Base-by-base conservation (phyloP, 1,140 invertebrate genomes). In the Cyphomyrmex costatus region DNA sequence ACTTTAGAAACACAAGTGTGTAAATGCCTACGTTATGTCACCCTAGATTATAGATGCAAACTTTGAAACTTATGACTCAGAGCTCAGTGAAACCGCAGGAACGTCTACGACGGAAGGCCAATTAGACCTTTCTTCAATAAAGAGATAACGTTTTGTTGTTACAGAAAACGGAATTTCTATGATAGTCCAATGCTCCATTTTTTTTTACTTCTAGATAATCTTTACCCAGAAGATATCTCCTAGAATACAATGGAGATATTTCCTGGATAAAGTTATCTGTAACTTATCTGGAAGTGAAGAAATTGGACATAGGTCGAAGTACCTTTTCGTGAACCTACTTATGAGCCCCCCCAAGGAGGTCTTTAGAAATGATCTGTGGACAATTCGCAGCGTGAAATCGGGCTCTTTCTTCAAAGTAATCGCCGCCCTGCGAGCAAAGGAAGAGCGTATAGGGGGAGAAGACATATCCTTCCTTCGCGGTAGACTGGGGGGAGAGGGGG, bases 351-450 rank as follows among this genome's bases (percentile, higher is more conserved):
- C 70, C 76, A 78, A 90, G 79, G 86, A 82, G 79, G 84, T 65
- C 85, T 86, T 87, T 71, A 19, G 78, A 89, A 93, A 93, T 92
- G 90, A 93, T 90, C 88, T 91, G 89, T 92, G 90, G 88, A 92
- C 91, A 92, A 93, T 93, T 93, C 93, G 91, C 93, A 92, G 92
- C 93, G 91, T 92, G 92, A 93, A 93, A 93, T 93, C 92, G 82
- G 89, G 88, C 91, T 91, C 91, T 92, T 92, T 87, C 74, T 85
- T 76, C 86, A 88, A 90, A 90, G 89, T 86, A 49, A 36, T 63
- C 51, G 78, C 70, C 79, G 79, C 46, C 51, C 46, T 78, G 42
- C 24, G 56, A 53, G 68, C 51, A 19, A 33, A 61, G 60, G 30
- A 70, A 87, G 68, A 68, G 85, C 36, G 65, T n/a, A 79, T 51